Percentiles rank a stretch among this genome's conserved stretches.
These are phyloP conservation scores for Anabacerthia variegaticeps DNA, from an alignment of 2,797 vertebrate species.

Conservation along the genomic window DNA sequence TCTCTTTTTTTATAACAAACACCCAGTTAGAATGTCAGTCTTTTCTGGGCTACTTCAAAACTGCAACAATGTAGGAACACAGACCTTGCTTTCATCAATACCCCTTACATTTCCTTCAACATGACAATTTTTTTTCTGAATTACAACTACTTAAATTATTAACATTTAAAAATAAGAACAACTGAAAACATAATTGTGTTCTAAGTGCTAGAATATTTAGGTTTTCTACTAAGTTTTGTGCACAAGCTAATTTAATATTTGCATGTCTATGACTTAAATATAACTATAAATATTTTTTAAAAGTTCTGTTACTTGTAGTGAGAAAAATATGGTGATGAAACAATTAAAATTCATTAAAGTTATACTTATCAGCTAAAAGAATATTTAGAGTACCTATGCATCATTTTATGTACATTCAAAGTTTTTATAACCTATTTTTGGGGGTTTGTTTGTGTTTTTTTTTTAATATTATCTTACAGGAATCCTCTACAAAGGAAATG, in stretches of 20 bases:
- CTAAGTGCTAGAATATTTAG: background rate
- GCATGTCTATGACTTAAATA: background rate
- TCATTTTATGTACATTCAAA: background rate
- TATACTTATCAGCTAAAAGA: background rate
- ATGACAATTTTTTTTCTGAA: background rate
- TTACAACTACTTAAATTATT: background rate
- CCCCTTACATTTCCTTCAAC: background rate
- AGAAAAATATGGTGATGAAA: background rate
- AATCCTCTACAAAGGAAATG: constrained; percentile 96
- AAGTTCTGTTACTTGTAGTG: background rate
- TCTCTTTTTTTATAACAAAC: background rate
- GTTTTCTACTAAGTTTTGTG: background rate
- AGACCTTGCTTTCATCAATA: background rate
- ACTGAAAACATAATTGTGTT: background rate
- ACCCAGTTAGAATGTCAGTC: background rate
- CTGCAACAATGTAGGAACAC: background rate
- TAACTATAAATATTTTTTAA: background rate
- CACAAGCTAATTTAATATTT: background rate
- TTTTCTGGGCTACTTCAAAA: background rate
- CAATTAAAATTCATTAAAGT: background rate
- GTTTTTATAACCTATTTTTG: background rate
- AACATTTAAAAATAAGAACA: background rate
- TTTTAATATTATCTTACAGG: constrained; percentile 70
- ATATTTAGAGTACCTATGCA: background rate
- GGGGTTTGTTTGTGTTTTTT: background rate